Conservation (phyloP, 2,797 vertebrate species). For the Ptychadena robeensis region DNA sequence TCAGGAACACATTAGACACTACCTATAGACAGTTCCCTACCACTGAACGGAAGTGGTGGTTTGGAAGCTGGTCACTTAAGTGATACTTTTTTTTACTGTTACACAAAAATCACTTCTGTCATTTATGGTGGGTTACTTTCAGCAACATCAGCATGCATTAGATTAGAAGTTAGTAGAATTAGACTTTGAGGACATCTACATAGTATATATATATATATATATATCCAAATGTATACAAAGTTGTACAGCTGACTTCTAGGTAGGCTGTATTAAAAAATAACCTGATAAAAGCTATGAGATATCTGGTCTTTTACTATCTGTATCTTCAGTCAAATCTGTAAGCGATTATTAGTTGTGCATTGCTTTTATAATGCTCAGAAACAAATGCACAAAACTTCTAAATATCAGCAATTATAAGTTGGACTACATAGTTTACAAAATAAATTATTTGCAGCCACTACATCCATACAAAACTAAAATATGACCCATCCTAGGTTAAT, state of each 20-base stretch:
- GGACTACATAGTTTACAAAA: not conserved
- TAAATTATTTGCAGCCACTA: not conserved
- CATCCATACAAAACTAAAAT: too few relatives aligned
- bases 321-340: not conserved
- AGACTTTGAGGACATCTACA: constrained; percentile 11
- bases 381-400: too few relatives aligned
- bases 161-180: constrained; percentile 49
- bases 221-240: not conserved
- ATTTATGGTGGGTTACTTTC: not conserved
- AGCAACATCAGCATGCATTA: constrained; percentile 48
- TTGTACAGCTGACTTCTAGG: not conserved
- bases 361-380: not conserved
- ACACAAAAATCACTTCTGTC: not conserved
- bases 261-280: not conserved
- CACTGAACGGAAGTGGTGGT: not conserved
- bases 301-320: not conserved
- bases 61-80: not conserved
- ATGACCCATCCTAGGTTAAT: not conserved
- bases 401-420: not conserved
- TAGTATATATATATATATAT: not conserved
- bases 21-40: too few relatives aligned
- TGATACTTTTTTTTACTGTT: not conserved
- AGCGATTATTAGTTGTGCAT: not conserved
- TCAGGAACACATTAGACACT: not conserved
- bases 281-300: too few relatives aligned